Conservation (phyloP, 2,797 vertebrate species). For the Eleutherodactylus coqui region DNA sequence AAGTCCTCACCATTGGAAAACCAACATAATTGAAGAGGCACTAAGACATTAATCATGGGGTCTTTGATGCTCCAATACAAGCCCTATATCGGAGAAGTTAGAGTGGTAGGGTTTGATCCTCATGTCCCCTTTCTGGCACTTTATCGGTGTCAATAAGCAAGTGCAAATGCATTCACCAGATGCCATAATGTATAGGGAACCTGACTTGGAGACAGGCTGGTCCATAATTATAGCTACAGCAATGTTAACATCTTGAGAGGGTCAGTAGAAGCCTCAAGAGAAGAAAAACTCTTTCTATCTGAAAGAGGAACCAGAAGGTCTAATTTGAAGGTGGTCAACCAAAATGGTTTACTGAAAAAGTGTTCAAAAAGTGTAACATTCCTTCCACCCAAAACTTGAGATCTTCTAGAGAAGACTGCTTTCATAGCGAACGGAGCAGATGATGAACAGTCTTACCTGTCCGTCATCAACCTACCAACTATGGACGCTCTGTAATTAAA, state of each 20-base stretch:
- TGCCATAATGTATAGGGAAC: background rate
- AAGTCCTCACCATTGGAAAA: slow-evolving; percentile 46
- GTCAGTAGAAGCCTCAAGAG: background rate
- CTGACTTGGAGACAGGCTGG: background rate
- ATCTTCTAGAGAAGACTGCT: slow-evolving; percentile 15
- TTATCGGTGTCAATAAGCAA: background rate
- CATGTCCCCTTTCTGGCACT: background rate
- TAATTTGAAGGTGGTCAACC: slow-evolving; percentile 19
- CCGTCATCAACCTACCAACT: background rate
- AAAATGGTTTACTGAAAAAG: slow-evolving; percentile 18
- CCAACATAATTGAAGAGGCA: slow-evolving; percentile 34
- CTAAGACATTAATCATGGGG: background rate
- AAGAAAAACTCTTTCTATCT: slow-evolving; percentile 9
- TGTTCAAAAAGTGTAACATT: background rate
- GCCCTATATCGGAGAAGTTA: background rate
- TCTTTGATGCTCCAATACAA: slow-evolving; percentile 1
- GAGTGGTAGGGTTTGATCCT: background rate
- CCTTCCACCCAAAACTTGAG: background rate
- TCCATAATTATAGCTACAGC: background rate
- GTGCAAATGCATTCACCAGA: background rate
- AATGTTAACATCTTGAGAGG: background rate
- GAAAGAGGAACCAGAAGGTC: background rate
- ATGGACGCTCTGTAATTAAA: too few relatives aligned
- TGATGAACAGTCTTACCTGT: background rate
- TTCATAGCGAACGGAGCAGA: slow-evolving; percentile 7